Evolutionary conservation across 1,140 invertebrate genomes (phyloP).

Genomic region (Vanessa tameamea): DNA sequence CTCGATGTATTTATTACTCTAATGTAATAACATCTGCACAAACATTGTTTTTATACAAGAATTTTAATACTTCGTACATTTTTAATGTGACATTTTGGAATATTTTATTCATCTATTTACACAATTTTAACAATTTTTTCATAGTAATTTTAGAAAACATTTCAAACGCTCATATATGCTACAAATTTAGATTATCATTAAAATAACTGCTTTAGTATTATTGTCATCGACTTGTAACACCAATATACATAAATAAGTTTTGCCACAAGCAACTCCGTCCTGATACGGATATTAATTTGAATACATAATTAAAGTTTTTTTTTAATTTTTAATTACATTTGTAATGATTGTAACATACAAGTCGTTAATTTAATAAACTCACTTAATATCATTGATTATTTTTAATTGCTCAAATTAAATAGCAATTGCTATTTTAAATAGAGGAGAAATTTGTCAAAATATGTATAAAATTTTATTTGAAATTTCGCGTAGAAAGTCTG

Average conservation of each 20-base stretch:
- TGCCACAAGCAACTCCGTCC: conserved; percentile 71
- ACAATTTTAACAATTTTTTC: conserved; percentile 28
- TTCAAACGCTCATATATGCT: conserved; percentile 26
- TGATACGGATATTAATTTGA: conserved; percentile 52
- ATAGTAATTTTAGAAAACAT: conserved; percentile 27
- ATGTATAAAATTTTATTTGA: conserved; percentile 9
- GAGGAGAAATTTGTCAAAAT: conserved; percentile 13
- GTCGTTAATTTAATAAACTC: conserved; percentile 15
- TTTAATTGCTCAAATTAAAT: conserved; percentile 33
- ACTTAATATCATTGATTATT: neutral
- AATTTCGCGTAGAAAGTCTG: conserved; percentile 10
- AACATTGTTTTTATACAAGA: conserved; percentile 63
- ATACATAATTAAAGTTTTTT: neutral
- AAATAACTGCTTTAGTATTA: conserved; percentile 38
- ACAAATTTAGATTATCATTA: conserved; percentile 20
- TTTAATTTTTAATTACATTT: neutral
- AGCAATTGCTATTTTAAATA: conserved; percentile 27
- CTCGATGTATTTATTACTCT: conserved; percentile 18
- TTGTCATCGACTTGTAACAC: conserved; percentile 58
- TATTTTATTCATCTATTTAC: conserved; percentile 42
- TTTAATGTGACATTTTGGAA: conserved; percentile 62
- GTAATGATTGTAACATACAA: neutral
- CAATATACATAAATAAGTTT: conserved; percentile 54
- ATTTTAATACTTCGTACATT: conserved; percentile 70
- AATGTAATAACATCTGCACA: conserved; percentile 53